Conservation (phyloP, 2,113 vertebrate species). For the Gambusia holbrooki region DNA sequence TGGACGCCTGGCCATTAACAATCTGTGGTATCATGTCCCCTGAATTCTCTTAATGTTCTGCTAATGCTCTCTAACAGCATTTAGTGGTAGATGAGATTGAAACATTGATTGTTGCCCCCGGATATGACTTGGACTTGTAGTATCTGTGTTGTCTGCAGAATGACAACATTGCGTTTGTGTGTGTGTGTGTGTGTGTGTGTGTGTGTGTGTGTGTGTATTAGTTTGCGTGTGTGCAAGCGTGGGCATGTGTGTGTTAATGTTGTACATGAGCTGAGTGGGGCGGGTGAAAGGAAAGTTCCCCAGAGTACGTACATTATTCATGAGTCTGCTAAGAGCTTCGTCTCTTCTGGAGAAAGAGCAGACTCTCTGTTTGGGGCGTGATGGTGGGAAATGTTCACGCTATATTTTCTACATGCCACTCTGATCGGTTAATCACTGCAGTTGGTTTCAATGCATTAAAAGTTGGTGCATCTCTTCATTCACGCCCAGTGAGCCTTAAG, state of each 20-base stretch:
- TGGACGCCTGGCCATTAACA: slow-evolving; percentile 49
- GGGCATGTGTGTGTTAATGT: background rate
- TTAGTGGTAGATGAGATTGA: slow-evolving; percentile 53
- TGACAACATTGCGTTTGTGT: slow-evolving; percentile 10
- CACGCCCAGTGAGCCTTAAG: too few species aligned
- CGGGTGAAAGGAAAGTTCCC: slow-evolving; percentile 20
- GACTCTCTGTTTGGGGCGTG: background rate
- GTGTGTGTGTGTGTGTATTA: slow-evolving; percentile 1
- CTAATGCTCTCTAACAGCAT: slow-evolving; percentile 73
- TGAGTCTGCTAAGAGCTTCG: slow-evolving; percentile 44
- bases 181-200: slow-evolving; percentile 7
- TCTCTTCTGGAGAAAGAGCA: background rate
- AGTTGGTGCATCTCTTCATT: too few species aligned
- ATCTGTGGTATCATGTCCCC: slow-evolving; percentile 41
- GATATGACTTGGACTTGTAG: slow-evolving; percentile 56
- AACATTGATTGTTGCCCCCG: slow-evolving; percentile 62
- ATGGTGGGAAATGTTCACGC: background rate
- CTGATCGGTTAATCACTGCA: background rate
- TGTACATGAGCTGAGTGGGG: slow-evolving; percentile 13
- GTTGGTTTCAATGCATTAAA: too few species aligned
- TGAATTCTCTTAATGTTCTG: slow-evolving; percentile 59
- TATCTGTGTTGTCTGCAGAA: slow-evolving; percentile 29
- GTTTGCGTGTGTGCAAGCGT: background rate
- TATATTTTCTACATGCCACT: background rate
- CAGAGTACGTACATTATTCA: slow-evolving; percentile 47